Conservation (phyloP, 2,113 vertebrate genomes). For the Pelodiscus sinensis region DNA sequence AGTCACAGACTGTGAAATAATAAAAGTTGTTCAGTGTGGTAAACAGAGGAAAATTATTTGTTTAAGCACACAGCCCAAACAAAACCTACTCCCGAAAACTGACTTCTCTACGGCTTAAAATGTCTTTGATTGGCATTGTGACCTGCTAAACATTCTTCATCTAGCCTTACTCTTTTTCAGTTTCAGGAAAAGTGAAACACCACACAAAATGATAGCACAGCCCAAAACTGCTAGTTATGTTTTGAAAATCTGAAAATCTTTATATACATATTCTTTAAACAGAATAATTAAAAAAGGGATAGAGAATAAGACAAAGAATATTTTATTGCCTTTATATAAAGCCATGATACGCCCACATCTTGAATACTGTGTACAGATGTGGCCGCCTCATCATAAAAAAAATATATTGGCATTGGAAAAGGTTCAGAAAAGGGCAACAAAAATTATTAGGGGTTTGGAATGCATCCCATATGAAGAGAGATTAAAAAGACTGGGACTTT, state of each 20-base stretch:
- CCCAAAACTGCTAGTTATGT: not conserved
- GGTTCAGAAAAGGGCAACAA: too few species aligned
- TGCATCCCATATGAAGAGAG: too few species aligned
- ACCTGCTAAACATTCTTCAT: not conserved
- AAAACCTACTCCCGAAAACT: not conserved
- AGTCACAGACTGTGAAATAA: not conserved
- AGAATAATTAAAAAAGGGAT: too few species aligned
- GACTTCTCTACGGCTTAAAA: not conserved
- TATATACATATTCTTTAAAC: not conserved
- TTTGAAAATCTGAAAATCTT: not conserved
- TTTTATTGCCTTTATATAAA: too few species aligned
- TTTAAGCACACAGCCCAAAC: not conserved
- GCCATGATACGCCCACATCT: too few species aligned
- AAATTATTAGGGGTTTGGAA: too few species aligned
- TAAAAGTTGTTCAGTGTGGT: not conserved
- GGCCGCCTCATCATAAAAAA: too few species aligned
- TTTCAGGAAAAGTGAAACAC: constrained; percentile 22
- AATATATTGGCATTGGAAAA: too few species aligned
- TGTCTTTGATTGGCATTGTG: constrained; percentile 7
- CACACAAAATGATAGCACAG: not conserved
- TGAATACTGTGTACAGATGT: too few species aligned
- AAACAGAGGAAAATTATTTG: constrained; percentile 10
- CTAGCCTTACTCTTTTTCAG: not conserved
- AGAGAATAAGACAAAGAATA: too few species aligned
- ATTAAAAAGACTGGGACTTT: too few species aligned